Evolutionary conservation across 1,140 invertebrate species (phyloP).

Genomic region (Anadara kagoshimensis): DNA sequence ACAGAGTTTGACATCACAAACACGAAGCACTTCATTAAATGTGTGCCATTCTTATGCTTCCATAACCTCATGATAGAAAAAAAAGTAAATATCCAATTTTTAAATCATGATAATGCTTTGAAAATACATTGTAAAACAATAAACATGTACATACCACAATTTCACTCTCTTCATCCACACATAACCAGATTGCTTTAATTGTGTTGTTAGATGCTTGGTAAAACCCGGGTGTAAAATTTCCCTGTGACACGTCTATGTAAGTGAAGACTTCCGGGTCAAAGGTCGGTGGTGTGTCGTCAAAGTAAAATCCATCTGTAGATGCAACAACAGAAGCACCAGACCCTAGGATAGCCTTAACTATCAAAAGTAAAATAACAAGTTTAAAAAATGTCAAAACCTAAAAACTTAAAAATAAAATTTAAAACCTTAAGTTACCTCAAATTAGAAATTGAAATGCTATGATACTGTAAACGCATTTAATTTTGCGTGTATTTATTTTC

Average conservation of each 20-base stretch:
- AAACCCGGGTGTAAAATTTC: slow-evolving; percentile 40
- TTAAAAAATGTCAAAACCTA: not conserved
- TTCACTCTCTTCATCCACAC: slow-evolving; percentile 45
- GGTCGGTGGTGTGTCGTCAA: slow-evolving; percentile 45
- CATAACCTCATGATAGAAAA: too few relatives aligned
- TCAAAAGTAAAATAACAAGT: too few relatives aligned
- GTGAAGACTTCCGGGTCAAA: slow-evolving; percentile 31
- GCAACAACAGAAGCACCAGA: slow-evolving; percentile 31
- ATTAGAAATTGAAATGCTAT: not conserved
- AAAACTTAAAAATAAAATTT: not conserved
- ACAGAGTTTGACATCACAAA: too few relatives aligned
- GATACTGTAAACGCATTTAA: not conserved
- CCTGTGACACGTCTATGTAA: slow-evolving; percentile 50
- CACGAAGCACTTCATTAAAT: too few relatives aligned
- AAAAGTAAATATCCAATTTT: too few relatives aligned
- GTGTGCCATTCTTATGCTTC: too few relatives aligned
- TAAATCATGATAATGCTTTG: too few relatives aligned
- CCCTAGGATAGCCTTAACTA: slow-evolving; percentile 46
- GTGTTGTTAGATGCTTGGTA: slow-evolving; percentile 47
- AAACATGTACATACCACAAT: slow-evolving; percentile 37
- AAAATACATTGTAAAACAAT: too few relatives aligned
- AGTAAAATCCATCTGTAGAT: slow-evolving; percentile 45
- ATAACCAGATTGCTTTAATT: slow-evolving; percentile 45
- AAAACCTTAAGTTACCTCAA: not conserved
- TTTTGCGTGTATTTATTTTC: too few relatives aligned